Percentiles rank a stretch among this genome's conserved stretches.
These are phyloP conservation scores for Watsonalla binaria DNA, from an alignment of 2,888 invertebrate genomes.

Conservation along the genomic window DNA sequence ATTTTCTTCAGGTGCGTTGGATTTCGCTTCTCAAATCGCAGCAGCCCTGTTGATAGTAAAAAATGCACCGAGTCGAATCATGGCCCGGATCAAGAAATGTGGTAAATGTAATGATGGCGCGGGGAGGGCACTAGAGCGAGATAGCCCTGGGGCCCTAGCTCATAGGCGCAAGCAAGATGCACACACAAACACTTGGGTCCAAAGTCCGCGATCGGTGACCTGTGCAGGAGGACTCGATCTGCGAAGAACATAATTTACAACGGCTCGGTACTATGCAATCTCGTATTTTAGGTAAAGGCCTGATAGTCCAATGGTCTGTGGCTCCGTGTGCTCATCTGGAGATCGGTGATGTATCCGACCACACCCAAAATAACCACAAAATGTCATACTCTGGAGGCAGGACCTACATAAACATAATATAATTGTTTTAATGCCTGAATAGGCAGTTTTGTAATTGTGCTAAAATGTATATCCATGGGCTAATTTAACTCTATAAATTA, in stretches of 20 bases:
- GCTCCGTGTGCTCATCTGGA: no score
- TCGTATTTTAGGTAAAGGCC: no score
- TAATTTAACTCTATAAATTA: constrained; percentile 2
- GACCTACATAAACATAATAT: no score
- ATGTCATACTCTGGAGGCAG: no score
- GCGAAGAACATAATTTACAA: no score
- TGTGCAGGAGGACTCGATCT: constrained; percentile 36
- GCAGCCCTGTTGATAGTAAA: constrained; percentile 32
- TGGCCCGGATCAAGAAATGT: constrained; percentile 49
- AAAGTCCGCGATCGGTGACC: constrained; percentile 60
- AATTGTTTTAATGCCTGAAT: no score
- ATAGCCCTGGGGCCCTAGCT: constrained; percentile 23
- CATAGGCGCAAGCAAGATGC: constrained; percentile 52
- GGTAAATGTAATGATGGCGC: constrained; percentile 51
- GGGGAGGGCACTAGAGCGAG: constrained; percentile 34
- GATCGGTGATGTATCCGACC: no score
- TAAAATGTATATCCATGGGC: neutral
- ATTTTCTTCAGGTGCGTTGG: neutral
- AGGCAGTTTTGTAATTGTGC: no score
- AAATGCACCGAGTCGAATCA: constrained; percentile 48
- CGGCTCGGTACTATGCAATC: no score
- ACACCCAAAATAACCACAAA: no score
- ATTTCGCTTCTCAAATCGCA: neutral
- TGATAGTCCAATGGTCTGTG: no score
- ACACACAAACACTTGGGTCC: constrained; percentile 61